A percentile compares a stretch with the other conserved stretches of the same genome.
Evolutionary conservation across 1,140 invertebrate species (phyloP).

Genomic region (Chironomus striatipennis): DNA sequence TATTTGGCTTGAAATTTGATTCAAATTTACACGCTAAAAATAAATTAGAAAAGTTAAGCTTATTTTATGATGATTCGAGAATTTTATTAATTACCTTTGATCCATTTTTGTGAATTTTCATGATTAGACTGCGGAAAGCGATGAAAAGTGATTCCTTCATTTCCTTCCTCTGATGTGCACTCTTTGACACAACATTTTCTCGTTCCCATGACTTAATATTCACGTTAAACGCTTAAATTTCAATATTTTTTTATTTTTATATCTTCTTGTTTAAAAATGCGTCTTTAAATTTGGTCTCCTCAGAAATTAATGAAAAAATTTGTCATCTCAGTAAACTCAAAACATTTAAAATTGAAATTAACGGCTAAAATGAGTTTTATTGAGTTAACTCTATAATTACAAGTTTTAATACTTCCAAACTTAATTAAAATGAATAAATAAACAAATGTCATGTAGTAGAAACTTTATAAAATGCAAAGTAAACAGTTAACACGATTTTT

Average conservation of each 20-base stretch:
- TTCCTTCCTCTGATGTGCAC: slow-evolving; percentile 37
- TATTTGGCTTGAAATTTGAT: slow-evolving; percentile 42
- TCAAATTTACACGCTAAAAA: slow-evolving; percentile 41
- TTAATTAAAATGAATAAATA: no score
- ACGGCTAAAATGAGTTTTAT: not conserved
- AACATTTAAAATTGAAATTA: no score
- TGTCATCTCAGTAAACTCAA: no score
- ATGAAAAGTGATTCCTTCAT: slow-evolving; percentile 45
- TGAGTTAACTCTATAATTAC: not conserved
- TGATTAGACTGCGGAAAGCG: slow-evolving; percentile 43
- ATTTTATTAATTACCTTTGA: not conserved
- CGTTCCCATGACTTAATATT: slow-evolving; percentile 29
- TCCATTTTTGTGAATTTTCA: slow-evolving; percentile 26
- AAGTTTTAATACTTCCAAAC: not conserved
- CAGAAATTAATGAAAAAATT: no score
- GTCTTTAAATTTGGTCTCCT: no score
- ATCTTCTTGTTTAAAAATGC: no score
- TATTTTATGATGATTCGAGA: not conserved
- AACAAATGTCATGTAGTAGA: no score
- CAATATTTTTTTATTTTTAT: no score
- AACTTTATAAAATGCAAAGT: no score
- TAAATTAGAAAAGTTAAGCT: slow-evolving; percentile 42
- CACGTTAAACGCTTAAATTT: no score
- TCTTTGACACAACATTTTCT: slow-evolving; percentile 38
- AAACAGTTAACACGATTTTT: no score